phyloP scores from a whole-genome alignment of 2,113 vertebrate species.

The Mesocricetus auratus region DNA sequence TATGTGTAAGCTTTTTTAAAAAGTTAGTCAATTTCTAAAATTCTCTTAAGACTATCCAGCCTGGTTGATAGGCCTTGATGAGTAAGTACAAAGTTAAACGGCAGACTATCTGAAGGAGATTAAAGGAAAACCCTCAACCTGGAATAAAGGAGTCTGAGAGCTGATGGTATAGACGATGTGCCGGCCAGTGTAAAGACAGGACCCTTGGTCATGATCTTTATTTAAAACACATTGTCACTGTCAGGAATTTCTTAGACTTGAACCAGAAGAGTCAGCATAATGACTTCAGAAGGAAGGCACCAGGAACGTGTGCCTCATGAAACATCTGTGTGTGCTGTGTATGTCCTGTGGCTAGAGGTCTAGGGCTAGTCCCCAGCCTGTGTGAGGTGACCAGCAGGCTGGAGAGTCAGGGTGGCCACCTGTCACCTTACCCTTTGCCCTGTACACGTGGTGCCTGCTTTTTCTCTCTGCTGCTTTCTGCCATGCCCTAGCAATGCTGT shows the following conservation, averaged over 20 bases:
- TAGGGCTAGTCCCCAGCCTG: neutral
- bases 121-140: neutral
- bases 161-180: neutral
- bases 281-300: neutral
- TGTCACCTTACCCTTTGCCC: neutral
- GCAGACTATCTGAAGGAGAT: neutral
- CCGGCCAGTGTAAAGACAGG: neutral
- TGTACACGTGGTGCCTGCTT: neutral
- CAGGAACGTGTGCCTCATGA: neutral
- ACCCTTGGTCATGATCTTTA: neutral
- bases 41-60: neutral
- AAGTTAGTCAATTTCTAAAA: neutral
- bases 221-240: neutral
- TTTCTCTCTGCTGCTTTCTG: neutral
- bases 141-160: constrained; percentile 20
- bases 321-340: too few relatives aligned
- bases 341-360: neutral
- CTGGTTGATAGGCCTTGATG: neutral
- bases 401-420: neutral
- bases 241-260: neutral
- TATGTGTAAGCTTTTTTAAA: neutral
- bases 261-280: neutral
- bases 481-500: neutral
- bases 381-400: neutral
- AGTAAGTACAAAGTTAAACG: constrained; percentile 25